These are phyloP conservation scores for Enhydra lutris DNA, from an alignment of 2,113 vertebrate genomes.

Conservation along the genomic window DNA sequence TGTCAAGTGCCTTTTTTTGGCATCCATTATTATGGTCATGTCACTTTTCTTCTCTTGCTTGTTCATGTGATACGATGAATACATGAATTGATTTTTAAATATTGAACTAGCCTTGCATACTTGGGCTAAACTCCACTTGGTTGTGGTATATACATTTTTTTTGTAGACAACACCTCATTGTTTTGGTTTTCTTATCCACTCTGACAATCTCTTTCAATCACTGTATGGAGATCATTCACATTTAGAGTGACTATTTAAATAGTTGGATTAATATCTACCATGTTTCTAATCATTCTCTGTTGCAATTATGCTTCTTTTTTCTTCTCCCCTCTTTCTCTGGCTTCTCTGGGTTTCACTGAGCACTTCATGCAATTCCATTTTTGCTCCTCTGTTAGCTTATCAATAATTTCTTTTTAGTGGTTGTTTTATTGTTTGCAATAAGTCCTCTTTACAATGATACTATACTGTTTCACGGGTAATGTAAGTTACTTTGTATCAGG, in stretches of 20 bases:
- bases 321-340: neutral
- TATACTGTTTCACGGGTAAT: neutral
- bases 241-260: neutral
- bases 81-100: neutral
- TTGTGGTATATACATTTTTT: neutral
- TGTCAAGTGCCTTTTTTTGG: neutral
- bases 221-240: neutral
- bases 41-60: neutral
- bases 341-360: neutral
- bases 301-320: neutral
- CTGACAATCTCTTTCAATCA: neutral
- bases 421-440: neutral
- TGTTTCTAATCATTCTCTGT: neutral
- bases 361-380: neutral
- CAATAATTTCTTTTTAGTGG: neutral
- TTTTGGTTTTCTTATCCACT: neutral
- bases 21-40: neutral
- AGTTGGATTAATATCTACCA: neutral
- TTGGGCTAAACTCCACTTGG: neutral
- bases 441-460: neutral
- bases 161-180: neutral
- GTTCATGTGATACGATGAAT: neutral
- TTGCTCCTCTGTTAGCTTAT: neutral
- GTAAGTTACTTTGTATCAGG: neutral
- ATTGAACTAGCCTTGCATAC: neutral